Evolutionary conservation across 2,797 vertebrate species (phyloP).

Genomic region (Oceanodroma leucorhoa): DNA sequence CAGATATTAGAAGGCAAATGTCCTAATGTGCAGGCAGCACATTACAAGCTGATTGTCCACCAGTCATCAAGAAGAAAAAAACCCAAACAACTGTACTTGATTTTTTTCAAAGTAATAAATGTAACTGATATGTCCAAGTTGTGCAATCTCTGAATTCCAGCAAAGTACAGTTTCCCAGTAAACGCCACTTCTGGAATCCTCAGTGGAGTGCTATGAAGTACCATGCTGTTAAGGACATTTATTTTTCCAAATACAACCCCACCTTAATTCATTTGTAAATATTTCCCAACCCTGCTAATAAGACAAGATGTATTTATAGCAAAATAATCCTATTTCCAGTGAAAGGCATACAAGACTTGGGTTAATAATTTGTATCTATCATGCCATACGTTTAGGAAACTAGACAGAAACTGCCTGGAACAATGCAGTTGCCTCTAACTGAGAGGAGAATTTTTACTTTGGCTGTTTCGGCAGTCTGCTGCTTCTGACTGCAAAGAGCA

Average conservation of each 20-base stretch:
- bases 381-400: neutral
- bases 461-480: neutral
- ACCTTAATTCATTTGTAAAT: neutral
- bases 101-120: neutral
- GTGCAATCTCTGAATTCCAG: neutral
- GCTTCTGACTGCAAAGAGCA: neutral
- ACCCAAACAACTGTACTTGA: neutral
- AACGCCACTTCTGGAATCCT: neutral
- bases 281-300: constrained; percentile 10
- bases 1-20: neutral
- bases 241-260: neutral
- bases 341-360: neutral
- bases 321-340: neutral
- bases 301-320: neutral
- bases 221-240: neutral
- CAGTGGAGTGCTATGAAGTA: neutral
- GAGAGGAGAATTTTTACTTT: neutral
- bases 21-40: neutral
- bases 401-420: neutral
- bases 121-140: neutral
- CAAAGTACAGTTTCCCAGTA: neutral
- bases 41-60: neutral
- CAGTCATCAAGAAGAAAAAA: neutral
- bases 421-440: neutral
- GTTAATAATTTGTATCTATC: neutral